Base-by-base conservation (phyloP, 2,888 invertebrate species). In the Diaperis boleti region DNA sequence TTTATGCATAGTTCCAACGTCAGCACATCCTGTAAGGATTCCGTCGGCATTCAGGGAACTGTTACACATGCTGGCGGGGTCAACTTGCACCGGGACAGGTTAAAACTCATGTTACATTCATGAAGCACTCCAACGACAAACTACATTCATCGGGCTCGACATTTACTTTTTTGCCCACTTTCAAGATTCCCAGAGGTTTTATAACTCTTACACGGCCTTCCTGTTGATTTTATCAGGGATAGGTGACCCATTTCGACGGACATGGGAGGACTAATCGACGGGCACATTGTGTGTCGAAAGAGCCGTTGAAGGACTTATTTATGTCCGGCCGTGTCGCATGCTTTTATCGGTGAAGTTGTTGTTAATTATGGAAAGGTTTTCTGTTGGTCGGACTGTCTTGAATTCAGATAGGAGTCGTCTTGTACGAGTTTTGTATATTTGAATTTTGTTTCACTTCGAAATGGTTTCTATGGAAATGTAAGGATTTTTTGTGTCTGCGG, bases 71-170 rank as follows among this genome's bases (percentile, higher is more conserved):
- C 59, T 39, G 17, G 41, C 18, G 45, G 20, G 57, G 57, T 62
- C 50, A 62, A 44, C 50, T 20, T 57, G 41, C 57, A 49, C 50
- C 62, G 35, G 69, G 68, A 68, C 69, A 71, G 67, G 68, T 72
- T 72, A 69, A 71, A 66, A 59, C 70, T 74, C 71, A 74, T 74
- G 72, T 72, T 65, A 72, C 69, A 74, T 74, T 74, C 72, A 74
- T 74, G 71, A 72, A 67, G 68, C 69, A 64, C 66, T 67, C 69
- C 69, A 67, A 67, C 68, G 64, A 70, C 67, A 70, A 68, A 69
- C 68, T 69, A 66, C 68, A 68, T 68, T 70, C 71, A 65, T 68
- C 64, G 66, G 55, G 54, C 66, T 67, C 65, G 66, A 49, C 47
- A 41, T 47, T 49, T 59, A 39, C 50, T 42, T 50, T 52, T 59